phyloP scores from a whole-genome alignment of 2,888 invertebrate genomes.

The Callosobruchus maculatus region DNA sequence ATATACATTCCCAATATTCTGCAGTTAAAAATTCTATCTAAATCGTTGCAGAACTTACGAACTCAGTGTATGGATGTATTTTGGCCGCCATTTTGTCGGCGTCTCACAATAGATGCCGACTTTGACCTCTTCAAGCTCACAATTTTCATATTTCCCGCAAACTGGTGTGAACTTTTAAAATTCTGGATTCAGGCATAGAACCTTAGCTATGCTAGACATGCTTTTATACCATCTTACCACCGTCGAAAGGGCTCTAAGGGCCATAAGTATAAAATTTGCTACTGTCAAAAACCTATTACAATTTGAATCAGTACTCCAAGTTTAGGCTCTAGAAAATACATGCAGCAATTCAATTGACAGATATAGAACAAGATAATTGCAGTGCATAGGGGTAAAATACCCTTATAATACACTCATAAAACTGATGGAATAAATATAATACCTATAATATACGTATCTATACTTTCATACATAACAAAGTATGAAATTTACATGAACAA shows the following conservation, averaged over 20 bases:
- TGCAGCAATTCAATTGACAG: too few relatives aligned
- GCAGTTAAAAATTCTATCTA: background rate
- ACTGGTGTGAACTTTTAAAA: background rate
- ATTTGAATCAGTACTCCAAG: too few relatives aligned
- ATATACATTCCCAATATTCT: too few relatives aligned
- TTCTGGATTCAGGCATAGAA: background rate
- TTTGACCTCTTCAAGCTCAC: background rate
- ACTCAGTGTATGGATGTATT: background rate
- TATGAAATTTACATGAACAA: too few relatives aligned
- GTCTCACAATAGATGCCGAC: background rate
- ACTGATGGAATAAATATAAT: too few relatives aligned
- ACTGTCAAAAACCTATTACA: background rate
- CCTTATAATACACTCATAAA: too few relatives aligned
- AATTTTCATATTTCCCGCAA: background rate
- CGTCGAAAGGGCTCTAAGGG: background rate
- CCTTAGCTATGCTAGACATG: background rate
- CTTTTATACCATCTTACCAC: background rate
- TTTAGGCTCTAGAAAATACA: too few relatives aligned
- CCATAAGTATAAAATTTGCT: background rate
- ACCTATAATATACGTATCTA: too few relatives aligned
- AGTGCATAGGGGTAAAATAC: too few relatives aligned
- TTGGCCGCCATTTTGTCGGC: background rate
- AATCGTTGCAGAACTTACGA: background rate
- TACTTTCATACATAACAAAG: too few relatives aligned
- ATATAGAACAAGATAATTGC: too few relatives aligned